These are phyloP conservation scores for Orbicella faveolata DNA, from an alignment of 64 coral and sea anemone species.

Conservation along the genomic window DNA sequence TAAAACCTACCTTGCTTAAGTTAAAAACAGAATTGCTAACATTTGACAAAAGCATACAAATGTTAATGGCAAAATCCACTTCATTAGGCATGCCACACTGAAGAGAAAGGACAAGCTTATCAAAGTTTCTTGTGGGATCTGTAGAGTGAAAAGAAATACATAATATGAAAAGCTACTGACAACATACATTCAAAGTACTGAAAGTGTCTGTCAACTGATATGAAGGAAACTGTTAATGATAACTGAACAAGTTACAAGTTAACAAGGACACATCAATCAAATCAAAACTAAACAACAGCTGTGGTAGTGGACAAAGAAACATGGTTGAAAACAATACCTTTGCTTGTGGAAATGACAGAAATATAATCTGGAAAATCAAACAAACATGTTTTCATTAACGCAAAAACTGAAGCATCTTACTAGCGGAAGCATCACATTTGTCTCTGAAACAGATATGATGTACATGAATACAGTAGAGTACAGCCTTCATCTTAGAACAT, in stretches of 20 bases:
- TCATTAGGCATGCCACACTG: conserved; percentile 98
- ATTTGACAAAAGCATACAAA: conserved; percentile 99
- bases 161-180: background rate
- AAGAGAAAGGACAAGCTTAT: conserved; percentile 87
- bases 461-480: too few species aligned
- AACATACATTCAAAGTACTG: background rate
- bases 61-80: conserved; percentile 99
- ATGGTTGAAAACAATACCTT: conserved; percentile 19
- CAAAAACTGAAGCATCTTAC: too few species aligned
- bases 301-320: background rate
- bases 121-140: conserved; percentile 97
- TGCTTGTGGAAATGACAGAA: conserved; percentile 59
- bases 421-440: background rate
- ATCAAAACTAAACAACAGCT: background rate
- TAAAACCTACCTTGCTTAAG: conserved; percentile 83
- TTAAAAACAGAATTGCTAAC: conserved; percentile 99
- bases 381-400: background rate
- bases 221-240: too few species aligned
- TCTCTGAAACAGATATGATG: too few species aligned
- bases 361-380: conserved; percentile 53
- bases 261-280: background rate
- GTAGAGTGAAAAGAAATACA: background rate
- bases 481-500: too few species aligned
- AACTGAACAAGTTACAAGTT: too few species aligned
- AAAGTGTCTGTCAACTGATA: too few species aligned